Evolutionary conservation across 2,888 invertebrate genomes (phyloP), one percentile per base, ranked within the genome.

Genomic region (Luperina nickerlii): DNA sequence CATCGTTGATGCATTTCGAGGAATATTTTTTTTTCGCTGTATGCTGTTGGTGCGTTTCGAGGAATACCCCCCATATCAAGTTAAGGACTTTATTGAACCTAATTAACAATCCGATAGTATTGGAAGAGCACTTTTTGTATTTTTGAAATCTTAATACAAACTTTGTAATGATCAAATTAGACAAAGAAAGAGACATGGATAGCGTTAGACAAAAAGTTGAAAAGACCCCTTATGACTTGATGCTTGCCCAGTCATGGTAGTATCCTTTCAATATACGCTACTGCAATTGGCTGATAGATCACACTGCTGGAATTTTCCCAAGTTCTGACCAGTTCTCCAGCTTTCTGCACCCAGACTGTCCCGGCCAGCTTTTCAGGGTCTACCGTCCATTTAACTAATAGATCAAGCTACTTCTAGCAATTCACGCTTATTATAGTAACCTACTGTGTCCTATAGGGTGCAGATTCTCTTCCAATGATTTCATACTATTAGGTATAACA

Each of bases 41-140:
- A 6, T 38, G 0, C 38, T 38, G 6, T 38, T 38, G 38, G 38
- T 38, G 38, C 38, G 38, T 38, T 38, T 38, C 6, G 38, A 38
- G 6, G 38, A 38, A 38, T 38, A 38, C 38, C 38, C 6, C 38
- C 57, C 76, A 73, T 78, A 68, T 75, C 68, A 74, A 73, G 69
- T 75, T 75, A 69, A 78, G 62, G 69, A 84, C 54, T 84, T 81
- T 84, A 77, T 84, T 75, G 77, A 65, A 71, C 42, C 51, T 65
- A 74, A 74, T 82, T 74, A 82, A 71, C 32, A 63, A 78, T 68
- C 70, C 24, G 8, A 71, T 32, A 15, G 63, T 63, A 65, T 24
- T 70, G 38, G 20, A 69, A 20, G 15, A 42, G 0, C 38, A n/a
- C 15, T 78, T 77, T 76, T 60, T 69, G n/a, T 74, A 7, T 68